phyloP scores from a whole-genome alignment of 2,888 invertebrate genomes.

The Troides oblongomaculatus region DNA sequence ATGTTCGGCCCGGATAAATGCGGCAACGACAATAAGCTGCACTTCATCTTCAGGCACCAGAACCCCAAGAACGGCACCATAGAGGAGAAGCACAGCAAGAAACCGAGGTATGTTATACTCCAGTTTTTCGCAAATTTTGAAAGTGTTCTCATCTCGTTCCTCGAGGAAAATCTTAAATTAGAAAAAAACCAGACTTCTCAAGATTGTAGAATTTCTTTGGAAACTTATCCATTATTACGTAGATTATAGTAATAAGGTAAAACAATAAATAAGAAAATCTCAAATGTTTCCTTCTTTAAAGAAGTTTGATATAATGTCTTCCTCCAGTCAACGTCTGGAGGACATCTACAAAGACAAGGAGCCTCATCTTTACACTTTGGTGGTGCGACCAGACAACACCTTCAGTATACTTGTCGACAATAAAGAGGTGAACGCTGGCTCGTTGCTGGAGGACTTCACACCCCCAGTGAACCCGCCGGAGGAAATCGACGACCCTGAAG shows the following conservation, averaged over 20 bases:
- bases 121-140: too few relatives aligned
- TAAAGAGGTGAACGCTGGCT: conserved; percentile 91
- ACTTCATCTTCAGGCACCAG: conserved; percentile 95
- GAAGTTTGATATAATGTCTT: too few relatives aligned
- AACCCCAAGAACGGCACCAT: conserved; percentile 95
- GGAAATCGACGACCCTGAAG: conserved; percentile 95
- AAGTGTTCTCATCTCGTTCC: too few relatives aligned
- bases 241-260: too few relatives aligned
- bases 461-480: conserved; percentile 97
- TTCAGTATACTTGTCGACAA: conserved; percentile 95
- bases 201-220: too few relatives aligned
- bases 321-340: conserved; percentile 85
- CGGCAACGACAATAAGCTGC: conserved; percentile 96
- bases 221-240: too few relatives aligned
- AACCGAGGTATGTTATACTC: conserved; percentile 82
- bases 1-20: conserved; percentile 99
- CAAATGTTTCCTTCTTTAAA: too few relatives aligned
- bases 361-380: conserved; percentile 97
- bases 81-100: conserved; percentile 97
- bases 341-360: conserved; percentile 95
- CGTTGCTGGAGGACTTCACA: conserved; percentile 91
- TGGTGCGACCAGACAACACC: conserved; percentile 97
- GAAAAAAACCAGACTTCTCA: too few relatives aligned
- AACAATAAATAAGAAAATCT: too few relatives aligned
- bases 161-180: too few relatives aligned